phyloP scores from a whole-genome alignment of 2,797 vertebrate species.

The Characodon lateralis region DNA sequence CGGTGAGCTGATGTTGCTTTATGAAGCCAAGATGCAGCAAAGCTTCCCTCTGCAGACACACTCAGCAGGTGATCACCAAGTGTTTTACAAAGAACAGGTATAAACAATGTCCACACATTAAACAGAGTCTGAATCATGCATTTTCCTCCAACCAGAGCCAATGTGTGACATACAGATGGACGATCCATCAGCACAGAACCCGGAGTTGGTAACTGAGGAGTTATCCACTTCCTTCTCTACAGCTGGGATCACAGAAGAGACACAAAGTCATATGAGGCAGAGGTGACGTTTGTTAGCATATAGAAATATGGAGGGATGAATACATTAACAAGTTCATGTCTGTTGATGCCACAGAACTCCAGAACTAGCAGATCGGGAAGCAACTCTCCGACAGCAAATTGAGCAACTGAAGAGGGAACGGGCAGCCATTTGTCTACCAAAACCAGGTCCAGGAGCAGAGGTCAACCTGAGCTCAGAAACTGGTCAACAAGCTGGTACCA shows the following conservation, averaged over 20 bases:
- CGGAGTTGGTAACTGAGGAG: slow-evolving; percentile 60
- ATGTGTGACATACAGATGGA: slow-evolving; percentile 31
- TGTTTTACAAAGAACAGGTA: slow-evolving; percentile 33
- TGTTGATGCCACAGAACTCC: slow-evolving; percentile 46
- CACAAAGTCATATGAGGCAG: slow-evolving; percentile 32
- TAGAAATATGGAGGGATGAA: background rate
- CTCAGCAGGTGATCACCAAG: slow-evolving; percentile 60
- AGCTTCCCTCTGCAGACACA: slow-evolving; percentile 40
- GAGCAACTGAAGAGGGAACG: slow-evolving; percentile 75
- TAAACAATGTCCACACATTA: slow-evolving; percentile 14
- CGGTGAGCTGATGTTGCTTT: slow-evolving; percentile 79
- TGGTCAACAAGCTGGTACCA: slow-evolving; percentile 61
- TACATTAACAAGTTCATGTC: background rate
- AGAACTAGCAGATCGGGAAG: slow-evolving; percentile 57
- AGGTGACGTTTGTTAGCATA: slow-evolving; percentile 55
- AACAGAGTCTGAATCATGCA: slow-evolving; percentile 20
- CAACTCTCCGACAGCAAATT: slow-evolving; percentile 76
- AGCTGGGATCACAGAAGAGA: slow-evolving; percentile 65
- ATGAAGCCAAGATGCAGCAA: slow-evolving; percentile 67
- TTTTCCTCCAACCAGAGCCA: slow-evolving; percentile 51
- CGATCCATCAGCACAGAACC: slow-evolving; percentile 41
- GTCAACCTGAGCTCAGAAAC: slow-evolving; percentile 54
- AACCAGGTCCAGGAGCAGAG: slow-evolving; percentile 43
- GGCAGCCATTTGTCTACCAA: slow-evolving; percentile 79
- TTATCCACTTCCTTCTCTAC: slow-evolving; percentile 74